A percentile compares a stretch with the other conserved stretches of the same genome.
Evolutionary conservation across 1,140 invertebrate species (phyloP).

Genomic region (Grapholita molesta): DNA sequence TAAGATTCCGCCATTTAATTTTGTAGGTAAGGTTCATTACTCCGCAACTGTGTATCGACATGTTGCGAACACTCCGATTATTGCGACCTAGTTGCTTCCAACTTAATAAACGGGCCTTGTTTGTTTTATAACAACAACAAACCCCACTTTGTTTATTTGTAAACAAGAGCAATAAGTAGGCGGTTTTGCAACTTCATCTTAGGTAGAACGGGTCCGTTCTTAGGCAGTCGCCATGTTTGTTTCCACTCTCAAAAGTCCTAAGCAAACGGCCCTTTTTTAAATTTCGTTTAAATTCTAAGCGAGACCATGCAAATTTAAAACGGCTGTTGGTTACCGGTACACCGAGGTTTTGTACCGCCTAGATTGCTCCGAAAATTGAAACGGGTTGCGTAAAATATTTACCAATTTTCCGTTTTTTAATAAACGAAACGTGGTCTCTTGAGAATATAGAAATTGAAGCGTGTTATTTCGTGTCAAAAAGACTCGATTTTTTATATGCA

Average conservation of each 20-base stretch:
- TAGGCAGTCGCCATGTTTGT: background rate
- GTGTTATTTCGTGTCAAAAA: background rate
- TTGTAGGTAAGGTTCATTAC: background rate
- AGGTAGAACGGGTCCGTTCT: background rate
- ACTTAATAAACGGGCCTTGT: conserved; percentile 8
- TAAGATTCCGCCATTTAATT: background rate
- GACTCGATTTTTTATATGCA: background rate
- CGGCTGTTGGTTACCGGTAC: background rate
- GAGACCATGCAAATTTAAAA: background rate
- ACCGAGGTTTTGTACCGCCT: background rate
- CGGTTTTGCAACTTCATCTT: conserved; percentile 14
- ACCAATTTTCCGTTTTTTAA: background rate
- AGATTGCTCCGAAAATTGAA: background rate
- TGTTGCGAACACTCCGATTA: background rate
- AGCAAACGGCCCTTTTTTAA: background rate
- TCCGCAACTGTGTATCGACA: background rate
- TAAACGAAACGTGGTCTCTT: background rate
- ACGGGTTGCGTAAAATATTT: background rate
- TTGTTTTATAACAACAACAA: conserved; percentile 17
- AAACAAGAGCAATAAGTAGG: conserved; percentile 6
- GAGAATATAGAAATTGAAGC: background rate
- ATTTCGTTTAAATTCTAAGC: background rate
- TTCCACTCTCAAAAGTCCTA: background rate
- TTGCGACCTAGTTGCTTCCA: conserved; percentile 7
- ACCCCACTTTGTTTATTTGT: conserved; percentile 14